Conservation (phyloP, 1,140 invertebrate species). For the Achatina immaculata region DNA sequence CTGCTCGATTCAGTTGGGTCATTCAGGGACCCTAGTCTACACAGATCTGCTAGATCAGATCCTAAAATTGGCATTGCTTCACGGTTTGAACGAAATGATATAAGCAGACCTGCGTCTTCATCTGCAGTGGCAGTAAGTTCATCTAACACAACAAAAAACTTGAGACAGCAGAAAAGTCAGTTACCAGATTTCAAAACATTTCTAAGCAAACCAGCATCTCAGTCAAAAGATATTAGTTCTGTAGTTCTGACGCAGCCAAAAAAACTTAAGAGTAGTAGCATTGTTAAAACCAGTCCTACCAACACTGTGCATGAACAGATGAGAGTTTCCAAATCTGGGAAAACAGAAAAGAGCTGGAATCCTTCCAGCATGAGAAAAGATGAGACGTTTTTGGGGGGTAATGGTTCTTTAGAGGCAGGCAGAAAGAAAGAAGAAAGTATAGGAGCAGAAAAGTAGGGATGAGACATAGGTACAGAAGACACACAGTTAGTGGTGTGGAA, state of each 20-base stretch:
- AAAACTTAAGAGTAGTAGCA: conserved; percentile 34
- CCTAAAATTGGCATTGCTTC: conserved; percentile 67
- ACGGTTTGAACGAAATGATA: conserved; percentile 59
- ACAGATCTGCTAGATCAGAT: conserved; percentile 59
- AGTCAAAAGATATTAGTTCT: conserved; percentile 27
- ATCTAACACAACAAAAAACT: conserved; percentile 24
- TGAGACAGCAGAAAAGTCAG: conserved; percentile 17
- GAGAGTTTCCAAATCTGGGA: conserved; percentile 21
- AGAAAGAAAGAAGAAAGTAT: neutral
- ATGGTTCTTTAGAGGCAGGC: neutral
- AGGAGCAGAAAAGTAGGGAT: neutral
- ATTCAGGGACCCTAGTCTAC: conserved; percentile 66
- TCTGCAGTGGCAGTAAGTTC: conserved; percentile 23
- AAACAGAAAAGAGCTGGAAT: conserved; percentile 14
- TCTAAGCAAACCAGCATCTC: conserved; percentile 30
- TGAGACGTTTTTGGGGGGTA: neutral
- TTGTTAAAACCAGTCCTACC: conserved; percentile 46
- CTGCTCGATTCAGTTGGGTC: conserved; percentile 18
- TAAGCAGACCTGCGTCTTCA: conserved; percentile 11
- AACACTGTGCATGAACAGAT: conserved; percentile 50
- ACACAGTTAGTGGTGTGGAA: conserved; percentile 92
- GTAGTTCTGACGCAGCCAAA: conserved; percentile 41
- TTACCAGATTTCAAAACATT: conserved; percentile 42
- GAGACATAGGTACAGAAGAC: conserved; percentile 71
- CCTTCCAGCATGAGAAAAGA: neutral